Evolutionary conservation across 2,797 vertebrate genomes (phyloP).

Genomic region (Percopsis omiscomaycus): DNA sequence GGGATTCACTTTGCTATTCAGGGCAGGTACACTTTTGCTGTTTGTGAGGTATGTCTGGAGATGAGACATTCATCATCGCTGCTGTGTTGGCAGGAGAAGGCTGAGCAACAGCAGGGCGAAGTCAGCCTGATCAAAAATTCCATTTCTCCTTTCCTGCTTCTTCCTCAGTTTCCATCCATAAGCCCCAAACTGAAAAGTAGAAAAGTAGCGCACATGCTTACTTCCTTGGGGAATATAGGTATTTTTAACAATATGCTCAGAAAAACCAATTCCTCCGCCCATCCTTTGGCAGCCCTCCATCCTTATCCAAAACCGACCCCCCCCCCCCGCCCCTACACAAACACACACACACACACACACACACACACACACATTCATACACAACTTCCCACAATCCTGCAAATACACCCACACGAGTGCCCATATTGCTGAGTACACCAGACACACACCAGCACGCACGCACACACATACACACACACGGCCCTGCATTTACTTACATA

Average conservation of each 20-base stretch:
- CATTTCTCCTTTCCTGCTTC: slow-evolving; percentile 35
- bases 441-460: slow-evolving; percentile 9
- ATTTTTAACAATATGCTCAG: slow-evolving; percentile 66
- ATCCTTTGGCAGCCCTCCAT: slow-evolving; percentile 63
- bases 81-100: slow-evolving; percentile 66
- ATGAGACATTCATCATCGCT: slow-evolving; percentile 75
- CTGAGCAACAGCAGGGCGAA: slow-evolving; percentile 67
- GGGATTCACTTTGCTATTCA: slow-evolving; percentile 65
- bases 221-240: slow-evolving; percentile 62
- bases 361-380: slow-evolving; percentile 20
- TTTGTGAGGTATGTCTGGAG: slow-evolving; percentile 74
- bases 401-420: not conserved
- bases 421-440: not conserved
- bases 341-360: slow-evolving; percentile 18
- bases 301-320: slow-evolving; percentile 63
- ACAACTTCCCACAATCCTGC: not conserved
- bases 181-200: slow-evolving; percentile 30
- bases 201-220: slow-evolving; percentile 45
- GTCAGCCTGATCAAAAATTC: slow-evolving; percentile 71
- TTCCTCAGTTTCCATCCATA: slow-evolving; percentile 45
- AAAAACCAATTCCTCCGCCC: slow-evolving; percentile 55
- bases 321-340: slow-evolving; percentile 25
- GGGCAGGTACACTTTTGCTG: slow-evolving; percentile 68
- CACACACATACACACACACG: slow-evolving; percentile 13
- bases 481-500: not conserved